Conservation (phyloP, 2,888 invertebrate genomes). For the Cryptocephalus primarius region DNA sequence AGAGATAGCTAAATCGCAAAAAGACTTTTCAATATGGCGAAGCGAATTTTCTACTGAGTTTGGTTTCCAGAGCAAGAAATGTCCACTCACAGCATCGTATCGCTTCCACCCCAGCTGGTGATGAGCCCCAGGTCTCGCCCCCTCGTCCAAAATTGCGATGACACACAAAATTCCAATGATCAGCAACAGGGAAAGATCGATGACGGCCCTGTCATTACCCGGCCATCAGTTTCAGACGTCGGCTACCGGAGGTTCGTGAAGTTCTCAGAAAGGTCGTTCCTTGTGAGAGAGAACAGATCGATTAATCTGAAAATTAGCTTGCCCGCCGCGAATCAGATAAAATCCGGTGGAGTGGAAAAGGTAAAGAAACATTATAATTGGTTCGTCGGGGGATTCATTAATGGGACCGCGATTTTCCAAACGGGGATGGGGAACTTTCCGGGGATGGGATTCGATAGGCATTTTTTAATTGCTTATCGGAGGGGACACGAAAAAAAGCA, state of each 20-base stretch:
- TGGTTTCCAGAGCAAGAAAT: conserved; percentile 11
- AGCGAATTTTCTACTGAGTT: too few species aligned
- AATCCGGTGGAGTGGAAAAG: conserved; percentile 22
- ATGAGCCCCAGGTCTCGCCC: conserved; percentile 24
- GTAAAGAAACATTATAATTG: conserved; percentile 13
- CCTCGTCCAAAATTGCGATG: conserved; percentile 4
- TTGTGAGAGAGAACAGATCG: conserved; percentile 23
- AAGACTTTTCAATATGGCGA: too few species aligned
- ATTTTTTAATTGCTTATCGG: too few species aligned
- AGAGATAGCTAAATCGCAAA: too few species aligned
- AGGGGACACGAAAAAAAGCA: too few species aligned
- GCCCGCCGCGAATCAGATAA: conserved; percentile 24
- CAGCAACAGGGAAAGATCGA: conserved; percentile 1
- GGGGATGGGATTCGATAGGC: too few species aligned
- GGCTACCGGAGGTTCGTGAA: conserved; percentile 17
- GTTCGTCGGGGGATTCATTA: too few species aligned
- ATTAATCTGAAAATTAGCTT: conserved; percentile 34
- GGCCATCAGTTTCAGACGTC: conserved; percentile 2
- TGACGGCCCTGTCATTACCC: not conserved
- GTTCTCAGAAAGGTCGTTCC: conserved; percentile 29
- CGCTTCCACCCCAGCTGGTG: conserved; percentile 26
- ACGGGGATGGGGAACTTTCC: too few species aligned
- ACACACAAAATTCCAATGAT: not conserved
- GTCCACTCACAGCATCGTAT: conserved; percentile 29
- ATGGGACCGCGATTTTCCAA: too few species aligned